Evolutionary conservation across 2,797 vertebrate species (phyloP).

Genomic region (Sciurus carolinensis): DNA sequence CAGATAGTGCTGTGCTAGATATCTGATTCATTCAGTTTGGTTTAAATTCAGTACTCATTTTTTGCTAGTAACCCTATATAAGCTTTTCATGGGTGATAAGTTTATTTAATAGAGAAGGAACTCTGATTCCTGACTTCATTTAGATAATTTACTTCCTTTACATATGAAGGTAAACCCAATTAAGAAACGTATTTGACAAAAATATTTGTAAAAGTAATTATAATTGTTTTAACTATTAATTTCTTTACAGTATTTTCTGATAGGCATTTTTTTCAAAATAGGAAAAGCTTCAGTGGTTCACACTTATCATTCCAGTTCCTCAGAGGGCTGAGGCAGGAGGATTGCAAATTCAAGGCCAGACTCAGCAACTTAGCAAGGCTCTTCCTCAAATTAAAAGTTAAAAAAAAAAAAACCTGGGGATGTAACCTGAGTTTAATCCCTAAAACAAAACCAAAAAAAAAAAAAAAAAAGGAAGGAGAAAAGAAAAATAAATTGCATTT

Average conservation of each 20-base stretch:
- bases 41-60: conserved; percentile 37
- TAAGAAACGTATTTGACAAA: conserved; percentile 42
- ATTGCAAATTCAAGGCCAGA: too few species aligned
- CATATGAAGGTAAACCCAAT: conserved; percentile 37
- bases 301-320: too few species aligned
- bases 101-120: conserved; percentile 59
- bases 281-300: background rate
- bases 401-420: too few species aligned
- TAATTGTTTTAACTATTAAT: conserved; percentile 45
- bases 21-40: conserved; percentile 41
- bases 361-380: too few species aligned
- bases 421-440: too few species aligned
- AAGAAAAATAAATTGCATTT: background rate
- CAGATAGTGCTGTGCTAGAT: background rate
- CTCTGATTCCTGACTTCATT: conserved; percentile 26
- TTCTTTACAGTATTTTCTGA: conserved; percentile 33
- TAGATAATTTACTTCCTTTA: conserved; percentile 39
- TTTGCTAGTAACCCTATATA: conserved; percentile 38
- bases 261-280: background rate
- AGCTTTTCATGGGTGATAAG: conserved; percentile 1
- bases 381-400: too few species aligned
- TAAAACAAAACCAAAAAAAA: too few species aligned
- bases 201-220: conserved; percentile 54
- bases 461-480: too few species aligned
- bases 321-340: too few species aligned